Conservation (phyloP, 2,113 vertebrate species). For the Stercorarius parasiticus region DNA sequence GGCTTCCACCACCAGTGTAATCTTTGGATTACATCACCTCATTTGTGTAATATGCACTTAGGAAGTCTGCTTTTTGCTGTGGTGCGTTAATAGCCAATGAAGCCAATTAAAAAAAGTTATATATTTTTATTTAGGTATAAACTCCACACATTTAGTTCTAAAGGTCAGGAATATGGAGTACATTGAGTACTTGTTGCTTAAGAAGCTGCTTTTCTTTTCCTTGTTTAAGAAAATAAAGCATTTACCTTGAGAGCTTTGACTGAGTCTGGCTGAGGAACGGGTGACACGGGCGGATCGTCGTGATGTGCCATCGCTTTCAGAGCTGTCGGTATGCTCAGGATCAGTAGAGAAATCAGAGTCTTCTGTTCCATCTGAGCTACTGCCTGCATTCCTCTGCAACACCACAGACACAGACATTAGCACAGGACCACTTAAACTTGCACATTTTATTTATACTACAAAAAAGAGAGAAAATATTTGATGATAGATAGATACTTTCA, state of each 20-base stretch:
- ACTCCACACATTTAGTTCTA: not conserved
- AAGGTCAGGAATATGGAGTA: not conserved
- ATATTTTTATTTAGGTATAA: not conserved
- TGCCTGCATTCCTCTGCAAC: constrained; percentile 91
- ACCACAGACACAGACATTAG: constrained; percentile 49
- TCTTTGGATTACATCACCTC: not conserved
- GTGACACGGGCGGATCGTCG: constrained; percentile 90
- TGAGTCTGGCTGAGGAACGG: constrained; percentile 92
- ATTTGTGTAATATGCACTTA: not conserved
- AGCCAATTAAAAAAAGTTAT: not conserved
- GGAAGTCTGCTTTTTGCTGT: not conserved
- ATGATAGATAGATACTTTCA: not conserved
- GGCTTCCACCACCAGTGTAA: not conserved
- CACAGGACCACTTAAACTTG: not conserved
- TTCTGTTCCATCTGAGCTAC: constrained; percentile 95
- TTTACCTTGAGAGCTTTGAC: constrained; percentile 96
- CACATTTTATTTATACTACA: not conserved
- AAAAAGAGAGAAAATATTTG: not conserved
- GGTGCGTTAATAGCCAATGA: not conserved
- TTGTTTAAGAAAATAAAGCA: not conserved
- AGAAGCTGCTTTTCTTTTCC: not conserved
- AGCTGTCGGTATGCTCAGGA: constrained; percentile 95
- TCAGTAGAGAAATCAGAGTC: constrained; percentile 98
- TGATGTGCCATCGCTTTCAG: constrained; percentile 90
- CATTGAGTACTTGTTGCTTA: not conserved